A percentile compares a stretch with the other conserved stretches of the same genome.
Evolutionary conservation across 2,888 invertebrate species (phyloP).

Genomic region (Lissocephala sabroskyi): DNA sequence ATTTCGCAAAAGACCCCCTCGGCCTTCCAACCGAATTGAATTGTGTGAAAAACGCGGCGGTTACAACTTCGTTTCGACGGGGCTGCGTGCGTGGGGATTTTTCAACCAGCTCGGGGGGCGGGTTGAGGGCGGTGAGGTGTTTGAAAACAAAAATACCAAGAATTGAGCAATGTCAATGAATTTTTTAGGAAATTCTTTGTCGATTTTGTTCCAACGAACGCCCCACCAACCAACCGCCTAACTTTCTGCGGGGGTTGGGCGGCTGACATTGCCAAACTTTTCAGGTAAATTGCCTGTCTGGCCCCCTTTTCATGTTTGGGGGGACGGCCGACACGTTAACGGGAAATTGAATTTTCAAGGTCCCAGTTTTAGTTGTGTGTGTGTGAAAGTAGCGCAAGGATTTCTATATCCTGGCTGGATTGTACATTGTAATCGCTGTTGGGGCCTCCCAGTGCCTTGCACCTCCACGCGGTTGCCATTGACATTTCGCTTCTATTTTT

Average conservation of each 20-base stretch:
- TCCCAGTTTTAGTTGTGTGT: slow-evolving; percentile 1
- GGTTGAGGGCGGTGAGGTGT: too few species aligned
- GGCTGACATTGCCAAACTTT: slow-evolving; percentile 10
- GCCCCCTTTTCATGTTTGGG: too few species aligned
- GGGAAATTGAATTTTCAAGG: slow-evolving; percentile 12
- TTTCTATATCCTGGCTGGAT: not conserved
- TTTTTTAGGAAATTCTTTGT: too few species aligned
- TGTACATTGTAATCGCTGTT: not conserved
- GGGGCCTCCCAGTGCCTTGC: not conserved
- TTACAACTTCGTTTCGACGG: not conserved
- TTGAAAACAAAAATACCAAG: too few species aligned
- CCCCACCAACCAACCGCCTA: too few species aligned
- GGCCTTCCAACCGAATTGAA: slow-evolving; percentile 21
- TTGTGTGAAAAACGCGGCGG: slow-evolving; percentile 36
- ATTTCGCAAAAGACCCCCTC: slow-evolving; percentile 39
- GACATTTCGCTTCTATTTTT: slow-evolving; percentile 1
- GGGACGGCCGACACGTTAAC: not conserved
- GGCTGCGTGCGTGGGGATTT: slow-evolving; percentile 8
- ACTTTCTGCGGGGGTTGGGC: too few species aligned
- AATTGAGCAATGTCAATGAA: too few species aligned
- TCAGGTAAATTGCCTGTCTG: not conserved
- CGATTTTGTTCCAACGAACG: too few species aligned
- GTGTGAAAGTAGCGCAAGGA: slow-evolving; percentile 9
- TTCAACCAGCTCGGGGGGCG: too few species aligned
- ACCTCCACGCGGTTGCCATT: slow-evolving; percentile 3